Percentiles rank a stretch among this genome's conserved stretches.
phyloP scores from a whole-genome alignment of 2,797 vertebrate genomes.

The Cygnus olor region DNA sequence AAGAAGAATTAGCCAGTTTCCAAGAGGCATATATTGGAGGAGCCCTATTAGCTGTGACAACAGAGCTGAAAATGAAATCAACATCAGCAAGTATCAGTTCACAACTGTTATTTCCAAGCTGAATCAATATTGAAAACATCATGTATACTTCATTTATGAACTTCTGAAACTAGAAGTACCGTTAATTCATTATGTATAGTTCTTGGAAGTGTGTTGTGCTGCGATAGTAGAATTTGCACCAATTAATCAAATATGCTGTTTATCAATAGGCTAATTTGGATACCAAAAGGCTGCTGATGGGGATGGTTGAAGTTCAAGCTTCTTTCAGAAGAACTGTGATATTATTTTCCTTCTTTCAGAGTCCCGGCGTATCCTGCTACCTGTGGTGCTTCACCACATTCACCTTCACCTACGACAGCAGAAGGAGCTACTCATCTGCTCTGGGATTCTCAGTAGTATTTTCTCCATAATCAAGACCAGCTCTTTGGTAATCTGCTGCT shows the following conservation, averaged over 20 bases:
- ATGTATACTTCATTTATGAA: not conserved
- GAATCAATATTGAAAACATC: not conserved
- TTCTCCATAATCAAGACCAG: constrained; percentile 98
- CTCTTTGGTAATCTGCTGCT: constrained; percentile 86
- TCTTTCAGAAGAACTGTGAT: not conserved
- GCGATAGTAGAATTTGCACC: not conserved
- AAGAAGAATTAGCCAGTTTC: not conserved
- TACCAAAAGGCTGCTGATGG: not conserved
- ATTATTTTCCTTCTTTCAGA: constrained; percentile 79
- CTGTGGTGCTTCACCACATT: constrained; percentile 97
- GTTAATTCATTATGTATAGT: not conserved
- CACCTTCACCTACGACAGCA: constrained; percentile 98
- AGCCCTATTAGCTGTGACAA: not conserved
- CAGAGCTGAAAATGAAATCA: not conserved
- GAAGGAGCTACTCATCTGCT: constrained; percentile 98
- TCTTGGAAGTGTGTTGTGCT: not conserved
- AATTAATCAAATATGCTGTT: not conserved
- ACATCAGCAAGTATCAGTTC: not conserved
- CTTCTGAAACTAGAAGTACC: not conserved
- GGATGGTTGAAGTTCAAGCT: not conserved
- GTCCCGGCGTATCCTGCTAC: constrained; percentile 95
- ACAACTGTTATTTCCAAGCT: not conserved
- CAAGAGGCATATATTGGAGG: not conserved
- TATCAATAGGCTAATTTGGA: not conserved
- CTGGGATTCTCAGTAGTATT: constrained; percentile 96